phyloP scores from a whole-genome alignment of 2,797 vertebrate species.

The Pogonophryne albipinna region DNA sequence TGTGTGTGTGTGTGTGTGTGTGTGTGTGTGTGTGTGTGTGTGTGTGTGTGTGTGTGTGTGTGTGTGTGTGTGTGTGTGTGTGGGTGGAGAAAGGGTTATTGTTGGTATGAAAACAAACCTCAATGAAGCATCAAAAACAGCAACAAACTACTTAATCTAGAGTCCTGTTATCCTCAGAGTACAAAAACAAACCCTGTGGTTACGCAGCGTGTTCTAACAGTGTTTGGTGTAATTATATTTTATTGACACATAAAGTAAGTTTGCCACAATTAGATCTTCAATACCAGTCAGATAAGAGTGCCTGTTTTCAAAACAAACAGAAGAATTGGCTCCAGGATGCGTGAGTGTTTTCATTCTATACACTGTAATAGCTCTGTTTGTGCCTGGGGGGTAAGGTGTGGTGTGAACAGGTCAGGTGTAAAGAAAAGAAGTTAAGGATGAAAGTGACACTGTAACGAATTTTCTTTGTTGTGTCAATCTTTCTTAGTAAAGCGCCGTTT shows the following conservation, averaged over 20 bases:
- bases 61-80: background rate
- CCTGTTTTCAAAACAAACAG: slow-evolving; percentile 62
- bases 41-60: too few relatives aligned
- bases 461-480: slow-evolving; percentile 17
- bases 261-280: slow-evolving; percentile 38
- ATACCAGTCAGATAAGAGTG: slow-evolving; percentile 3
- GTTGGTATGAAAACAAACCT: slow-evolving; percentile 27
- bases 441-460: slow-evolving; percentile 8
- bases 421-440: background rate
- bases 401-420: slow-evolving; percentile 24
- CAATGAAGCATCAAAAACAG: slow-evolving; percentile 33
- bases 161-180: slow-evolving; percentile 36
- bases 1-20: too few relatives aligned
- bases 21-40: too few relatives aligned
- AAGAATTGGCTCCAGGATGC: slow-evolving; percentile 14
- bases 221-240: slow-evolving; percentile 27
- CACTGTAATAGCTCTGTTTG: slow-evolving; percentile 1
- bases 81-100: background rate
- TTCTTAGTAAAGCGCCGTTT: slow-evolving; percentile 5
- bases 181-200: slow-evolving; percentile 16
- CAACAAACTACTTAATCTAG: background rate
- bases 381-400: slow-evolving; percentile 1
- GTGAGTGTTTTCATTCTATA: slow-evolving; percentile 5
- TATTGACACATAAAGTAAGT: slow-evolving; percentile 1
- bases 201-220: slow-evolving; percentile 32